These are phyloP conservation scores for Strigamia crassipes DNA, from an alignment of 2,888 invertebrate species.

Conservation along the genomic window DNA sequence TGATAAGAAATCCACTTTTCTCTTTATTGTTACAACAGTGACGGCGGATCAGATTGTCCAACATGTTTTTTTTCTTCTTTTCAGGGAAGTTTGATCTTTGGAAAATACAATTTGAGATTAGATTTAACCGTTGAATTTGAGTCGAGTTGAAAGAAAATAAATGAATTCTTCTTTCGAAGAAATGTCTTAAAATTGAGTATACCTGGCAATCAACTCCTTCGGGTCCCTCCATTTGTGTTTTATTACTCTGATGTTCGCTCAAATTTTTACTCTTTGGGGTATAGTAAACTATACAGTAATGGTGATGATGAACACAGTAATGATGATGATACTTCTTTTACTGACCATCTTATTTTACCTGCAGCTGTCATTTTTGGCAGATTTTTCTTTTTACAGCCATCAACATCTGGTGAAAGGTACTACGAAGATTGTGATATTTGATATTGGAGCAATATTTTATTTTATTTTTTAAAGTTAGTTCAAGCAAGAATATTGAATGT, in stretches of 20 bases:
- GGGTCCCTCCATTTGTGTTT: background rate
- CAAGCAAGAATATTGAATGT: too few species aligned
- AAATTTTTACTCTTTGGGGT: background rate
- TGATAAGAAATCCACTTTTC: background rate
- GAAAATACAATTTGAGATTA: background rate
- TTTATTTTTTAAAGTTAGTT: too few species aligned
- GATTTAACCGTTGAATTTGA: background rate
- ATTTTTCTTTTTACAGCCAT: background rate
- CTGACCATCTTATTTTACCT: background rate
- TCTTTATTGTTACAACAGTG: background rate
- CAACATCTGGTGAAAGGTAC: background rate
- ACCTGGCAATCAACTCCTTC: background rate
- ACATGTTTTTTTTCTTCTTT: background rate
- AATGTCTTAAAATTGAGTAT: background rate
- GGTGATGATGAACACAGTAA: background rate
- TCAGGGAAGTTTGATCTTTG: background rate
- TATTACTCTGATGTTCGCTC: background rate
- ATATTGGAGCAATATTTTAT: background rate
- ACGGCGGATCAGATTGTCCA: background rate
- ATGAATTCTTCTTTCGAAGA: background rate
- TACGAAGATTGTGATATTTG: background rate
- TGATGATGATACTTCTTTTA: conserved; percentile 6
- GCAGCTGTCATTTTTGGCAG: background rate
- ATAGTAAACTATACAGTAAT: background rate
- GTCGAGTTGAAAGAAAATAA: background rate